These are phyloP conservation scores for Ladona fulva DNA, from an alignment of 1,140 invertebrate species.

Conservation along the genomic window DNA sequence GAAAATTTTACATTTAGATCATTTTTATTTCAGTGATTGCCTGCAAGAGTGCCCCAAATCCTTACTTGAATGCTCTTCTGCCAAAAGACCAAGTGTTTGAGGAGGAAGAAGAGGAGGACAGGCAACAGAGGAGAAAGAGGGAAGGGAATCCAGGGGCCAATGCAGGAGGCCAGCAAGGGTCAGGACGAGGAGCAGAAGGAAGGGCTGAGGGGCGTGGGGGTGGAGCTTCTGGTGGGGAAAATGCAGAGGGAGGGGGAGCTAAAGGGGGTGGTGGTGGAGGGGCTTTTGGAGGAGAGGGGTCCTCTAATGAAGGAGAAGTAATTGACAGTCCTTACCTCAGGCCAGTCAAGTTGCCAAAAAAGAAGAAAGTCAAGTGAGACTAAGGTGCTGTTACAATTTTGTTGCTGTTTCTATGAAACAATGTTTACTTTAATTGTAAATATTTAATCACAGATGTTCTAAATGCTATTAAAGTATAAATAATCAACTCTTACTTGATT, in stretches of 20 bases:
- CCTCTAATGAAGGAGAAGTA: constrained; percentile 36
- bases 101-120: constrained; percentile 71
- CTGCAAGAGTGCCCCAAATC: constrained; percentile 68
- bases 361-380: constrained; percentile 14
- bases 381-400: too few relatives aligned
- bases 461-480: too few relatives aligned
- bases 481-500: too few relatives aligned
- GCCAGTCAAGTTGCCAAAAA: constrained; percentile 61
- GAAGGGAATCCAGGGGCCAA: constrained; percentile 42
- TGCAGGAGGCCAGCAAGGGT: constrained; percentile 19
- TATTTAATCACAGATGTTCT: too few relatives aligned
- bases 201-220: constrained; percentile 20
- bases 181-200: constrained; percentile 31
- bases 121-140: constrained; percentile 46
- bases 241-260: constrained; percentile 25
- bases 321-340: constrained; percentile 84
- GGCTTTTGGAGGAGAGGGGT: constrained; percentile 21
- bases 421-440: too few relatives aligned
- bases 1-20: constrained; percentile 29
- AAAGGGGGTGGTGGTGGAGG: constrained; percentile 34
- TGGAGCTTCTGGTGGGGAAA: not conserved
- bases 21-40: constrained; percentile 61
- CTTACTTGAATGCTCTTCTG: constrained; percentile 76
- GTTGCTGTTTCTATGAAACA: too few relatives aligned
- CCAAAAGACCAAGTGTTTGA: constrained; percentile 94